Conservation (phyloP, 2,113 vertebrate species). For the Crotalus helleri region DNA sequence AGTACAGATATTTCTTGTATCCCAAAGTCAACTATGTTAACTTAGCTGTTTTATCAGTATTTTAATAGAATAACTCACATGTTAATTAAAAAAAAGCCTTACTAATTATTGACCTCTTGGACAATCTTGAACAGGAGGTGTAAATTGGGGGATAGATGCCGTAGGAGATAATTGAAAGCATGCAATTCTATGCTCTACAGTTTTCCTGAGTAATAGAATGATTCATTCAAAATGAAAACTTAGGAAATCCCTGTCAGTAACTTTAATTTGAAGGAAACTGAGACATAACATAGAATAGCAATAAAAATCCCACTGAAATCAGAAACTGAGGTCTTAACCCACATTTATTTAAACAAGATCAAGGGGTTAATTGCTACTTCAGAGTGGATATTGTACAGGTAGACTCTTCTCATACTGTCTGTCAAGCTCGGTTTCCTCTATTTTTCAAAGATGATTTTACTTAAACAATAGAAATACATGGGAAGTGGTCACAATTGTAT, state of each 20-base stretch:
- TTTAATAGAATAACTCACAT: conserved; percentile 46
- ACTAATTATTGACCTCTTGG: conserved; percentile 32
- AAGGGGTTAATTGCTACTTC: not conserved
- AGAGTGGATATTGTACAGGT: not conserved
- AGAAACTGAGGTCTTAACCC: not conserved
- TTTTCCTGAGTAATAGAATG: not conserved
- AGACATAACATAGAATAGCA: not conserved
- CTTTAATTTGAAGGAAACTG: not conserved
- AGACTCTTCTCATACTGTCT: not conserved
- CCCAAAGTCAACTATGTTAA: conserved; percentile 27
- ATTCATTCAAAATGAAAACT: not conserved
- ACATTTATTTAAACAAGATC: not conserved
- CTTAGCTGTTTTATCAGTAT: conserved; percentile 29
- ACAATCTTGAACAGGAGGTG: conserved; percentile 39
- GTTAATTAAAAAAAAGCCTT: conserved; percentile 43
- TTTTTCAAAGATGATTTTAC: not conserved
- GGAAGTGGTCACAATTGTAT: not conserved
- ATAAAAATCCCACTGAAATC: not conserved
- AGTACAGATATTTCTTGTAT: conserved; percentile 36
- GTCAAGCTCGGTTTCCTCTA: not conserved
- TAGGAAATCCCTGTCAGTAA: not conserved
- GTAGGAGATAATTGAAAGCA: not conserved
- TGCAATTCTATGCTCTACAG: not conserved
- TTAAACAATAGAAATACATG: not conserved
- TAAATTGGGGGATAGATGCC: conserved; percentile 21